These are phyloP conservation scores for Rousettus leschenaultii DNA, from an alignment of 2,113 vertebrate species.

Conservation along the genomic window DNA sequence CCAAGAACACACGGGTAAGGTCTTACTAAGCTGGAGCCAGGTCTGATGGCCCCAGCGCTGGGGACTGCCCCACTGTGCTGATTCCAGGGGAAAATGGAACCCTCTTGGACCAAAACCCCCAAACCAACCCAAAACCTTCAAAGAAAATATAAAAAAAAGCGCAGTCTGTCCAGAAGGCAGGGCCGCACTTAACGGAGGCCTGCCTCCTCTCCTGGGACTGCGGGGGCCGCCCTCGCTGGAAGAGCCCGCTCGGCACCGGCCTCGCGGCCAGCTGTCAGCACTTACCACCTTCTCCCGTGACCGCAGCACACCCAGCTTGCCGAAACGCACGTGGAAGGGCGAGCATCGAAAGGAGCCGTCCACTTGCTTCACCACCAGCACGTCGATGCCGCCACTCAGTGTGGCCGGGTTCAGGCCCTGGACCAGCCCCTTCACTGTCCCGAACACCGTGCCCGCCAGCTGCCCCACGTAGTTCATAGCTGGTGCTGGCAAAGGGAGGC, in stretches of 20 bases:
- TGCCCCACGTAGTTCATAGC: conserved; percentile 97
- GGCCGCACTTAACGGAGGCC: not conserved
- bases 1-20: not conserved
- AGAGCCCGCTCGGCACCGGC: not conserved
- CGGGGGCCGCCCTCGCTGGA: not conserved
- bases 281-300: conserved; percentile 96
- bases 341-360: conserved; percentile 94
- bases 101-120: not conserved
- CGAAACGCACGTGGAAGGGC: conserved; percentile 95
- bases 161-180: not conserved
- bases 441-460: conserved; percentile 90
- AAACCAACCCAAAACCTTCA: not conserved
- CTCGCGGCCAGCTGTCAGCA: not conserved
- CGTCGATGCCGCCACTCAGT: conserved; percentile 92
- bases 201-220: not conserved
- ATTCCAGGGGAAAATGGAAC: not conserved
- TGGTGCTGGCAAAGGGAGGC: conserved; percentile 75
- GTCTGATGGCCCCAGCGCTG: not conserved
- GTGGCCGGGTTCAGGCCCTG: conserved; percentile 92
- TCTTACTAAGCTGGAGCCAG: not conserved
- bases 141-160: not conserved
- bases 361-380: conserved; percentile 92
- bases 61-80: not conserved
- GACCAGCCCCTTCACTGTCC: conserved; percentile 93
- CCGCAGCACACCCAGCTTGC: conserved; percentile 94